Conservation (phyloP, 2,888 invertebrate species). For the Ypsolopha sequella region DNA sequence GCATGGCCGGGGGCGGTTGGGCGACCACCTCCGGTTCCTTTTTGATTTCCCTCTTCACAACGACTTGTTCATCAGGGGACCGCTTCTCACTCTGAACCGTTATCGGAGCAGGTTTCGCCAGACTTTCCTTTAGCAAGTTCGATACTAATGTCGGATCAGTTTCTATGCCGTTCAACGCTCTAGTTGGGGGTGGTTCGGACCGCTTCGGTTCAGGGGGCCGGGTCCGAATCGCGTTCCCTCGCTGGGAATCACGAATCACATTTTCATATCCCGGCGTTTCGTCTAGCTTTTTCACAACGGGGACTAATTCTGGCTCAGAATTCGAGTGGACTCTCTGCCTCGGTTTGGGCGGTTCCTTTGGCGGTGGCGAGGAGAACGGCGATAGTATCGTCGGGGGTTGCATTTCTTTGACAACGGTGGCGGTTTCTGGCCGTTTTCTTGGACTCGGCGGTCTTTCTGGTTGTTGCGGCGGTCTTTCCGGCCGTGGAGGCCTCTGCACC, state of each 20-base stretch:
- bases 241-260: constrained; percentile 66
- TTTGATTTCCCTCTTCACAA: constrained; percentile 18
- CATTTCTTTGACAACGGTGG: constrained; percentile 47
- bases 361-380: constrained; percentile 60
- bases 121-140: constrained; percentile 76
- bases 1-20: neutral
- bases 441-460: constrained; percentile 33
- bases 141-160: constrained; percentile 80
- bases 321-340: constrained; percentile 51
- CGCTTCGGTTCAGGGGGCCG: constrained; percentile 50
- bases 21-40: constrained; percentile 8
- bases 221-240: constrained; percentile 36
- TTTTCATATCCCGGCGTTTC: constrained; percentile 74
- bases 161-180: constrained; percentile 75
- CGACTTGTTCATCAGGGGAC: constrained; percentile 25
- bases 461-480: constrained; percentile 19
- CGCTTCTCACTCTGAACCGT: constrained; percentile 49
- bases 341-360: constrained; percentile 32
- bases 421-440: constrained; percentile 43
- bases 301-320: constrained; percentile 73
- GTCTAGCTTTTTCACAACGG: constrained; percentile 73
- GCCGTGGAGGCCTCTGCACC: constrained; percentile 23
- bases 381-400: constrained; percentile 54
- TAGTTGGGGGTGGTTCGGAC: constrained; percentile 28
- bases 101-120: constrained; percentile 61